Evolutionary conservation across 2,888 invertebrate species (phyloP).

Genomic region (Scaptomyza polygonia): DNA sequence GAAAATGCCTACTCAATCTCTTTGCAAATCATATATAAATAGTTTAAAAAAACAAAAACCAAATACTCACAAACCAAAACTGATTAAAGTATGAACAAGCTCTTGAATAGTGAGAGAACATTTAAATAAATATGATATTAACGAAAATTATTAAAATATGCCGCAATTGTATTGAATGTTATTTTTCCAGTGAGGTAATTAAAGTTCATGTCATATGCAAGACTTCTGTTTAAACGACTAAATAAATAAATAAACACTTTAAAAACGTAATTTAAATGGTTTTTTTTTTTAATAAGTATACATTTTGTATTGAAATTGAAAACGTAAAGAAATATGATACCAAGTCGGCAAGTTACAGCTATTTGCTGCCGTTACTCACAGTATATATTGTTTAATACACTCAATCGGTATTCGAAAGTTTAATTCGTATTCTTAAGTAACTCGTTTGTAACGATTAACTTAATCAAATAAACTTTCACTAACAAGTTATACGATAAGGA

Average conservation of each 20-base stretch:
- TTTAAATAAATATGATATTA: conserved; percentile 43
- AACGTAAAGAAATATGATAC: no score
- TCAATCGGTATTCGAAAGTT: no score
- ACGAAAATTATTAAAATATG: conserved; percentile 53
- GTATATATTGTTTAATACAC: no score
- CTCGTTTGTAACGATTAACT: no score
- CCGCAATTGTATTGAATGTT: conserved; percentile 68
- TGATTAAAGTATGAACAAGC: conserved; percentile 26
- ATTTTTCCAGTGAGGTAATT: conserved; percentile 51
- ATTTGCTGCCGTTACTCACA: no score
- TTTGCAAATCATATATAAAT: conserved; percentile 52
- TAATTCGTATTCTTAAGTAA: no score
- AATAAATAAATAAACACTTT: conserved; percentile 65
- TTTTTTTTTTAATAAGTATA: no score
- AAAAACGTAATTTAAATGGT: conserved; percentile 15
- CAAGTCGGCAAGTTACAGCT: no score
- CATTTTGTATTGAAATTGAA: no score
- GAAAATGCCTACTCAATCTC: conserved; percentile 62
- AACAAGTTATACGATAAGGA: no score
- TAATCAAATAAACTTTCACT: no score
- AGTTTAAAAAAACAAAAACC: conserved; percentile 18
- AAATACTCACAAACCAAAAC: conserved; percentile 57
- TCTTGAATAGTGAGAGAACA: conserved; percentile 27
- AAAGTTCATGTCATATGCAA: conserved; percentile 42
- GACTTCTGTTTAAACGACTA: conserved; percentile 62